Base-by-base conservation (phyloP, 2,113 vertebrate species). In the Ictalurus furcatus region DNA sequence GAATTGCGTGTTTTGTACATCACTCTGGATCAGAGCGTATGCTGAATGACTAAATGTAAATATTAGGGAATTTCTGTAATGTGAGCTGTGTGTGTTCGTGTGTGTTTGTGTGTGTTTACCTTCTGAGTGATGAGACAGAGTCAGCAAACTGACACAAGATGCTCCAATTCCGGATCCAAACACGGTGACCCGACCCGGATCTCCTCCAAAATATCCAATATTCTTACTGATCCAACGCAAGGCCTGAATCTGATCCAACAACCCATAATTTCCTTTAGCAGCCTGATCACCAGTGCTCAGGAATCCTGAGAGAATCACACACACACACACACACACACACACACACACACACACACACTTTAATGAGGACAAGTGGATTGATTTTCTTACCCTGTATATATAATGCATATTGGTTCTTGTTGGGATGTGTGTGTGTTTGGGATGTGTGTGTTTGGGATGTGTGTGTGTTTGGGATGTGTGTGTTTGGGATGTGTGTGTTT, bases 201-300 rank as follows among this genome's bases (percentile, higher is more conserved):
- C 98, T 7, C 98, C 98, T 61, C 98, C 98, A 30, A 99, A 99
- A 95, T 98, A 98, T 90, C 97, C 98, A 0, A 99, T 98, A 92
- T 99, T 99, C 94, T 98, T 98, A 7, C 97, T 99, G 94, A 99
- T 97, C 98, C 98, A 99, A 82, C 98, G 98, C 79, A 99, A 96
- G 0, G 98, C 98, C 95, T 99, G 98, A 91, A 99, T 99, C 94
- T 99, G 98, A 95, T 99, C 98, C 93, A 99, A 94, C 82, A 99
- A 96, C 78, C 98, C 98, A 0, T 99, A 99, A 94, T 99, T 99
- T 91, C 98, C 98, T 93, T 99, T 99, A 87, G 98, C 98, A 56
- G 98, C 98, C 94, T 99, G 98, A 94, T 99, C 98, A 1, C 98
- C 98, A 0, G 98, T 99, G 91, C 98, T 99, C 92, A 99, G 96